Base-by-base conservation (phyloP, 2,113 vertebrate genomes). In the Pycnonotus jocosus region DNA sequence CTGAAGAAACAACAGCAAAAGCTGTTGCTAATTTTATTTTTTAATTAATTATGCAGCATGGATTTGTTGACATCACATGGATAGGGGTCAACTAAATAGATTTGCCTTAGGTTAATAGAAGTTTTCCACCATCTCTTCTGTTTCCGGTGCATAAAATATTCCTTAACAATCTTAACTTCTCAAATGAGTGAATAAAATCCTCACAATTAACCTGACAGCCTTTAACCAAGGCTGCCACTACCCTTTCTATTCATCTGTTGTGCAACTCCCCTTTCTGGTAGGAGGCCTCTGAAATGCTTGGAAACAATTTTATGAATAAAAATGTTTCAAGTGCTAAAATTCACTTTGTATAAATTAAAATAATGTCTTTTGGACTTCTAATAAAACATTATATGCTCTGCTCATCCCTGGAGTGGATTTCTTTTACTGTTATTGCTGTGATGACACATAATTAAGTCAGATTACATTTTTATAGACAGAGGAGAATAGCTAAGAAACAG, bases 361-460 rank as follows among this genome's bases (percentile, higher is more conserved):
- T 94, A 94, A 96, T 89, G 74, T 97, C 86, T 96, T 95, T 80
- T 94, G 93, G 81, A 97, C 92, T 96, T 97, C 96, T 97, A 92
- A 94, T 97, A 95, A 97, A 96, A 74, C 90, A 13, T 27, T 96
- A 60, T 96, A 95, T 94, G 56, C 90, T 95, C 76, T 78, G 78
- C 78, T 90, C 87, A 89, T 95, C 71, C 92, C 88, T 17, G 16
- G 68, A 96, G 97, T 96, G 87, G 92, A 93, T 97, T 92, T 96
- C 97, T 94, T 98, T 96, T 97, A 77, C 93, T 96, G 56, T 96
- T 97, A 96, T 94, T 96, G 40, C 73, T 82, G 21, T 73, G 66
- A 96, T 96, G 97, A 93, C 95, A 97, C 93, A 95, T 97, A 97
- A 97, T 98, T 98, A 98, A 97, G 97, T 98, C 95, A 92, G 95